A percentile compares a stretch with the other conserved stretches of the same genome.
phyloP scores from a whole-genome alignment of 2,113 vertebrate genomes.

The Xenopus borealis region DNA sequence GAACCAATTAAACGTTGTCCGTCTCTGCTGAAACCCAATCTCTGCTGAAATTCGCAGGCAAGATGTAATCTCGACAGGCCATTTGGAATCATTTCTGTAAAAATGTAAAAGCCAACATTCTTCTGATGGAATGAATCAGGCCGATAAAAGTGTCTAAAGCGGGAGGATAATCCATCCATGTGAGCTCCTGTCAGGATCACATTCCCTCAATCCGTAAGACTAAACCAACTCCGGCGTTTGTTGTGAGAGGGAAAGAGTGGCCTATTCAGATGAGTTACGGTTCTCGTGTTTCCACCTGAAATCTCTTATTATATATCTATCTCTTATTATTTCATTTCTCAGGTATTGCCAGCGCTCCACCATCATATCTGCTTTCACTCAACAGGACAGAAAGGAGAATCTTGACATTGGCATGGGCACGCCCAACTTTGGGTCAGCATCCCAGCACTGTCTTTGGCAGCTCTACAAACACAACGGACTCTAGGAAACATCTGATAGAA shows the following conservation, averaged over 20 bases:
- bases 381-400: too few species aligned
- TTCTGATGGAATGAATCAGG: conserved; percentile 63
- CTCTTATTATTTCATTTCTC: too few species aligned
- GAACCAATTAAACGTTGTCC: conserved; percentile 57
- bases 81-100: conserved; percentile 64
- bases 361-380: too few species aligned
- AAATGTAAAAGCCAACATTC: conserved; percentile 63
- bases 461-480: too few species aligned
- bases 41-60: conserved; percentile 58
- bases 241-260: conserved; percentile 49
- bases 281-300: conserved; percentile 48
- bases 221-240: conserved; percentile 63
- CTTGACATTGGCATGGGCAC: too few species aligned
- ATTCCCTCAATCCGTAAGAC: conserved; percentile 53
- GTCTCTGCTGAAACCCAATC: conserved; percentile 55
- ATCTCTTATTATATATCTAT: background rate
- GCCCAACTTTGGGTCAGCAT: too few species aligned
- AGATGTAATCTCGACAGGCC: conserved; percentile 67
- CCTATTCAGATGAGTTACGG: conserved; percentile 46
- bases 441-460: too few species aligned
- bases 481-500: too few species aligned
- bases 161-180: conserved; percentile 57
- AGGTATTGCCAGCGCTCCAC: too few species aligned
- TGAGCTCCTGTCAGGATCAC: conserved; percentile 61
- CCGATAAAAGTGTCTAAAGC: conserved; percentile 59